phyloP scores from a whole-genome alignment of 64 coral and sea anemone species.

The Astreopora myriophthalma region DNA sequence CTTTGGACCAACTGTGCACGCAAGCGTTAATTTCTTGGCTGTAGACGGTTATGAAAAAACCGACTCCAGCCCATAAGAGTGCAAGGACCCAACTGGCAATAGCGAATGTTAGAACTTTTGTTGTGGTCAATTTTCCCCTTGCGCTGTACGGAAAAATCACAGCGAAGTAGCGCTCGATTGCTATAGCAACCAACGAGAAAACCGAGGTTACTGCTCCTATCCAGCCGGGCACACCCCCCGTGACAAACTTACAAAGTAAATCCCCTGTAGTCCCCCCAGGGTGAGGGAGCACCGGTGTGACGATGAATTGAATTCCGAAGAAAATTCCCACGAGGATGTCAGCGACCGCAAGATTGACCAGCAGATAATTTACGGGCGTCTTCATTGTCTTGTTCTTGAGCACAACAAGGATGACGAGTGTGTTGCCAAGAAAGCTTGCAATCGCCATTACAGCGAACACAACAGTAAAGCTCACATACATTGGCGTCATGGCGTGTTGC shows the following conservation, averaged over 20 bases:
- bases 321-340: not conserved
- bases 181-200: conserved; percentile 6
- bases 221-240: conserved; percentile 4
- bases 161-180: not conserved
- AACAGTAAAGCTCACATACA: not conserved
- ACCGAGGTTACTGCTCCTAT: conserved; percentile 1
- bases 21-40: not conserved
- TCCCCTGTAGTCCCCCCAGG: not conserved
- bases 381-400: not conserved
- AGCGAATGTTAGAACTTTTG: not conserved
- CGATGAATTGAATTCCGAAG: not conserved
- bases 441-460: not conserved
- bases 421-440: not conserved
- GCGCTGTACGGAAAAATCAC: not conserved
- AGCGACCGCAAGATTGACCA: not conserved
- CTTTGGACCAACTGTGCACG: not conserved
- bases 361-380: not conserved
- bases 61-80: not conserved
- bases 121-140: not conserved
- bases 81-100: conserved; percentile 12
- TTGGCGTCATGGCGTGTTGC: not conserved
- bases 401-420: not conserved
- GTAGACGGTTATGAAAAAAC: conserved; percentile 1
- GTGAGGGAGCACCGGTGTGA: not conserved
- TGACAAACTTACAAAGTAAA: conserved; percentile 18